Evolutionary conservation across 2,888 invertebrate species (phyloP).

Genomic region (Latrodectus hesperus): DNA sequence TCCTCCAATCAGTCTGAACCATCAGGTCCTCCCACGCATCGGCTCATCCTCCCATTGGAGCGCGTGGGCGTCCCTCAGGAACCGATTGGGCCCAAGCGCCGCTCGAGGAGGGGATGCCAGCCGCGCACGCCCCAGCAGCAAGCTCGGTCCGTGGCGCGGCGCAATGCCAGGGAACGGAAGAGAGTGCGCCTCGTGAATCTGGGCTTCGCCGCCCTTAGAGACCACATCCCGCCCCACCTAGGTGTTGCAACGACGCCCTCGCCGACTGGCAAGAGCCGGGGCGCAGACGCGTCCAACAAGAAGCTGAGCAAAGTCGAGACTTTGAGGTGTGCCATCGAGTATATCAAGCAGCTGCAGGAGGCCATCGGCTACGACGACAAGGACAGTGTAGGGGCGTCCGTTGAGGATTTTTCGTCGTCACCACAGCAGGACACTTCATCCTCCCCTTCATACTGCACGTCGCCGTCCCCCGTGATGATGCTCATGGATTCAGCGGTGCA

Average conservation of each 20-base stretch:
- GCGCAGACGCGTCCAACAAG: slow-evolving; percentile 70
- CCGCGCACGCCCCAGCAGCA: slow-evolving; percentile 64
- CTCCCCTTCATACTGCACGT: slow-evolving; percentile 39
- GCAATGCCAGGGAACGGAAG: slow-evolving; percentile 95
- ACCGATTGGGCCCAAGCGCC: slow-evolving; percentile 50
- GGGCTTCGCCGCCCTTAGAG: slow-evolving; percentile 89
- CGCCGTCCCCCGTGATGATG: slow-evolving; percentile 51
- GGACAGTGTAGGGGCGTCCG: slow-evolving; percentile 28
- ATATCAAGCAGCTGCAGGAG: slow-evolving; percentile 88
- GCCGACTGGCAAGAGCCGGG: neutral
- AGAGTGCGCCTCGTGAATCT: slow-evolving; percentile 85
- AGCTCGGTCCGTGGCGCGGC: slow-evolving; percentile 86
- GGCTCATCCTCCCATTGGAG: slow-evolving; percentile 42
- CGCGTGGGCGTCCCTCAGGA: slow-evolving; percentile 52
- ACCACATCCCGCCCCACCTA: slow-evolving; percentile 83
- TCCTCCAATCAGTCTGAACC: slow-evolving; percentile 29
- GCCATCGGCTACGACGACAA: slow-evolving; percentile 48
- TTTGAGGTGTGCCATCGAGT: slow-evolving; percentile 89
- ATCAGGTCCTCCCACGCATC: slow-evolving; percentile 47
- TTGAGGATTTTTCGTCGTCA: slow-evolving; percentile 18
- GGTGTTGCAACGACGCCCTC: neutral
- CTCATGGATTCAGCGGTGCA: slow-evolving; percentile 17
- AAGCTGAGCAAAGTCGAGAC: slow-evolving; percentile 80
- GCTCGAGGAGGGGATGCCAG: slow-evolving; percentile 36
- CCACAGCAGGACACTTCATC: slow-evolving; percentile 22